Evolutionary conservation across 2,113 vertebrate genomes (phyloP), one percentile per base, ranked within the genome.

Genomic region (Eudorcas thomsonii): DNA sequence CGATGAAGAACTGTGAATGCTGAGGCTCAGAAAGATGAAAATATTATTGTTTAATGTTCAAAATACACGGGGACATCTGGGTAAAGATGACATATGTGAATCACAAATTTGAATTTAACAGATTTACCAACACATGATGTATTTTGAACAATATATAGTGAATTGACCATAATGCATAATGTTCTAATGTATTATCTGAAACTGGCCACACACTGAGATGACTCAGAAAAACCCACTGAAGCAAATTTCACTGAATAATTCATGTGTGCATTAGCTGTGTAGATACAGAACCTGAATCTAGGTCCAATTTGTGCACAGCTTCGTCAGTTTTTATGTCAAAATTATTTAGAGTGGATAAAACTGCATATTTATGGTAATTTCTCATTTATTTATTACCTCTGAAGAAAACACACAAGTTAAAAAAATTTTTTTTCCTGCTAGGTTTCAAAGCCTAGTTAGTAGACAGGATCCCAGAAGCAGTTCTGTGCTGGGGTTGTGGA

Each of bases 161-260:
- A 96, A 50, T 85, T 57, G 48, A 45, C 60, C 91, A 88, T 59
- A 94, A 97, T 33, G 28, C 52, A 10, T 80, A 88, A 74, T 48
- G 90, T 88, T 74, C 92, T 97, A 88, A 89, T 30, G 2, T 89
- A 81, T 96, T 84, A 83, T 90, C 88, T 93, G 77, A 97, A 88
- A 96, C 88, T 96, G 88, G 77, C 87, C 85, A 81, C 83, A 87
- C 15, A 91, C 57, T 17, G 57, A 59, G 30, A 90, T 98, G 90
- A 92, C 67, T 91, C 90, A 96, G 90, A 77, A 92, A 96, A 93
- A 92, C 36, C 45, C 88, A 96, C 0, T 16, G 89, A 92, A 83
- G 71, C 39, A 92, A 96, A 91, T 97, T 92, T 84, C 88, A 84
- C 86, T 98, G 94, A 98, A 98, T 98, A 94, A 98, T 98, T 97